A percentile compares a stretch with the other conserved stretches of the same genome.
Evolutionary conservation across 2,113 vertebrate genomes (phyloP).

Genomic region (Mola mola): DNA sequence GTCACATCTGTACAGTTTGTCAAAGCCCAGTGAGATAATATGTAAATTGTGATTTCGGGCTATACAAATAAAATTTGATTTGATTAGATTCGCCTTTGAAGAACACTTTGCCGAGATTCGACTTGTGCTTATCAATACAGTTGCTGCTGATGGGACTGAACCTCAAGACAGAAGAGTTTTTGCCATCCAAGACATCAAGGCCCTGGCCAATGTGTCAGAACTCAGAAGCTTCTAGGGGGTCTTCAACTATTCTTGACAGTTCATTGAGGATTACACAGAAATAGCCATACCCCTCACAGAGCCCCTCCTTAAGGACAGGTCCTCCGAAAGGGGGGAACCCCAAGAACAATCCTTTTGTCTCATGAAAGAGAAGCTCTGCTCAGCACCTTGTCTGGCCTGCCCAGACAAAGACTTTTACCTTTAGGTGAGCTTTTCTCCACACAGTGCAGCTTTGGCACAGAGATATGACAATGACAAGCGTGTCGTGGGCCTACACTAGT

Average conservation of each 20-base stretch:
- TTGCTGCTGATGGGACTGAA: conserved; percentile 1
- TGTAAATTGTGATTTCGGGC: no score
- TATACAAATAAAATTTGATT: no score
- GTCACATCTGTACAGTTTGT: no score
- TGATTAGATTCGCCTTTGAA: no score
- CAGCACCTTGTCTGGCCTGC: neutral
- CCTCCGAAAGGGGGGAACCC: neutral
- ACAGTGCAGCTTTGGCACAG: neutral
- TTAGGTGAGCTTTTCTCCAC: neutral
- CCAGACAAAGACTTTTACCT: neutral
- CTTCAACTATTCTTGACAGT: conserved; percentile 22
- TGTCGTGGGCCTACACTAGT: conserved; percentile 9
- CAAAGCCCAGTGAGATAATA: no score
- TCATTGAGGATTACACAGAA: neutral
- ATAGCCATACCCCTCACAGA: neutral
- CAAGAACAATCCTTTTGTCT: neutral
- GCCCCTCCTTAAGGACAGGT: neutral
- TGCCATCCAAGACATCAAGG: conserved; percentile 16
- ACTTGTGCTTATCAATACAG: neutral
- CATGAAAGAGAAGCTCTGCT: neutral
- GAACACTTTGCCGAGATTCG: neutral
- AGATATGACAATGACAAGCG: conserved; percentile 2
- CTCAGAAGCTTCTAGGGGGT: conserved; percentile 17
- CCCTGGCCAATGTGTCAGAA: neutral
- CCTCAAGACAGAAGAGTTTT: conserved; percentile 3